These are phyloP conservation scores for Pomatorhinus ruficollis DNA, from an alignment of 2,113 vertebrate genomes.

Conservation along the genomic window DNA sequence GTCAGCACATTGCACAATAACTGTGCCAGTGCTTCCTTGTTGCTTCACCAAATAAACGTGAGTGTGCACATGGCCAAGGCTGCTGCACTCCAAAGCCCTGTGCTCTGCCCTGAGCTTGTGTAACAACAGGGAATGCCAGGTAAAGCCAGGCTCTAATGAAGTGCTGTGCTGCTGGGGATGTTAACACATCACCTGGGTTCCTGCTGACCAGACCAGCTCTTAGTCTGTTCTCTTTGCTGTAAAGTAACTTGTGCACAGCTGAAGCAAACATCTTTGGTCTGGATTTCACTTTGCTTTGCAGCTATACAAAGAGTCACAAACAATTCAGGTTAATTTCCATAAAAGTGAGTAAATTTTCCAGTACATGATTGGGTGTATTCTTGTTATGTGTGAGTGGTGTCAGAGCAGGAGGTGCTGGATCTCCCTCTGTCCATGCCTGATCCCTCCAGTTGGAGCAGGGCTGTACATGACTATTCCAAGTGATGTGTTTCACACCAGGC, in stretches of 20 bases:
- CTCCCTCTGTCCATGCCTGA: background rate
- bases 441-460: background rate
- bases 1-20: accelerated
- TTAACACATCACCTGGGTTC: background rate
- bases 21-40: background rate
- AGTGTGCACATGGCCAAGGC: accelerated
- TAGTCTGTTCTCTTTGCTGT: background rate
- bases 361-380: background rate
- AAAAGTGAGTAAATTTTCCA: background rate
- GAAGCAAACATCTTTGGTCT: background rate
- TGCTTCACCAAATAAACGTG: background rate
- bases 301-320: background rate
- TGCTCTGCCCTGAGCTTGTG: background rate
- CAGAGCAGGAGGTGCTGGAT: background rate
- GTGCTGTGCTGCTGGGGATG: background rate
- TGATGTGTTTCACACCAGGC: background rate
- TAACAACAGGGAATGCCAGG: background rate
- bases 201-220: background rate
- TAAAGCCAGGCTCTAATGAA: background rate
- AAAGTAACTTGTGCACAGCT: background rate
- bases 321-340: background rate
- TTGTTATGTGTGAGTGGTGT: background rate
- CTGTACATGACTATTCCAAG: accelerated
- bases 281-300: background rate
- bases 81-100: background rate